A percentile compares a stretch with the other conserved stretches of the same genome.
These are phyloP conservation scores for Peromyscus maniculatus DNA, from an alignment of 2,113 vertebrate species.

Conservation along the genomic window DNA sequence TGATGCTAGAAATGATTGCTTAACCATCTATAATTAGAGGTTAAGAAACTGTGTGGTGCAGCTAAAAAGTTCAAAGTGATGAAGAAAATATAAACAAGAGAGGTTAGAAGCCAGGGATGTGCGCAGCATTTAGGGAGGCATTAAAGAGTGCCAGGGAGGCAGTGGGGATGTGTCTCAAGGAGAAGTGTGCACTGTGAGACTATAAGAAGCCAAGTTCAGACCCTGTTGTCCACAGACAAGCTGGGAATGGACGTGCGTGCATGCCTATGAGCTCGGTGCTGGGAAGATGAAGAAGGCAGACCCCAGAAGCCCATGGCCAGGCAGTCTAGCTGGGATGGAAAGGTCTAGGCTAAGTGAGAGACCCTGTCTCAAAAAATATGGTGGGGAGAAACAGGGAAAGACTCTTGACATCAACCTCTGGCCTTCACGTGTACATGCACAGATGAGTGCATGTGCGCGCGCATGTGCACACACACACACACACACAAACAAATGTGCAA, in stretches of 20 bases:
- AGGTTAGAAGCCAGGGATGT: neutral
- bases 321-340: too few relatives aligned
- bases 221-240: too few relatives aligned
- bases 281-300: too few relatives aligned
- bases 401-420: neutral
- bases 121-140: neutral
- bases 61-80: slow-evolving; percentile 56
- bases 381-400: neutral
- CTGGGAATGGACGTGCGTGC: too few relatives aligned
- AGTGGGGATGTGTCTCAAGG: neutral
- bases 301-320: too few relatives aligned
- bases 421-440: neutral
- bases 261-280: neutral
- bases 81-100: slow-evolving; percentile 51
- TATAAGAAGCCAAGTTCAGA: neutral
- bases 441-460: neutral
- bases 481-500: neutral
- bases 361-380: neutral
- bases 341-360: neutral
- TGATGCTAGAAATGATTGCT: slow-evolving; percentile 42
- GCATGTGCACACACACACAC: neutral
- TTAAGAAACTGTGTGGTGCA: slow-evolving; percentile 47
- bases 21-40: slow-evolving; percentile 48
- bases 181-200: too few relatives aligned
- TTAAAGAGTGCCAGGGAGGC: neutral